Percentiles rank a stretch among this genome's conserved stretches.
phyloP scores from a whole-genome alignment of 2,113 vertebrate species.

The Brachyhypopomus gauderio region DNA sequence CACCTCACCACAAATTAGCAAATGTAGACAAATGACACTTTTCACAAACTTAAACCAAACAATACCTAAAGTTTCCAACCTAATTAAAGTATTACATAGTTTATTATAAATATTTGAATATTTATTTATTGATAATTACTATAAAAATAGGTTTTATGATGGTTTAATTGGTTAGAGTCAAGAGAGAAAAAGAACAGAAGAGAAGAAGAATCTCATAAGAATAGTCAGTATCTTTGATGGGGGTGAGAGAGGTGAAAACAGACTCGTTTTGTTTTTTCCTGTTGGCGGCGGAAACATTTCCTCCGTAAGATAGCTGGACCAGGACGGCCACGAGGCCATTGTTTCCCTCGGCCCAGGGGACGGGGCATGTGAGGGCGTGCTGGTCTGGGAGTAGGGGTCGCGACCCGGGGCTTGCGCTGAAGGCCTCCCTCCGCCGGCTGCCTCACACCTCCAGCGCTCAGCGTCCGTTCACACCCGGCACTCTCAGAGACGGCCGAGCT shows the following conservation, averaged over 20 bases:
- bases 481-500: neutral
- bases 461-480: constrained; percentile 22
- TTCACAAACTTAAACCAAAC: no score
- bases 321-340: constrained; percentile 16
- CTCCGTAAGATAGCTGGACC: neutral
- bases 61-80: no score
- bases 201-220: neutral
- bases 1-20: no score
- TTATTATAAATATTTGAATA: no score
- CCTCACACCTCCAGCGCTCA: constrained; percentile 8
- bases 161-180: no score
- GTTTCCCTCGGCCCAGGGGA: constrained; percentile 22
- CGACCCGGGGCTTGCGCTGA: constrained; percentile 24
- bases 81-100: no score
- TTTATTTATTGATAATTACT: no score
- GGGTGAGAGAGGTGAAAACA: constrained; percentile 49
- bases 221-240: neutral
- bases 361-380: constrained; percentile 6
- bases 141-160: no score
- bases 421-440: neutral
- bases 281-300: constrained; percentile 51
- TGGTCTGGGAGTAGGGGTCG: neutral
- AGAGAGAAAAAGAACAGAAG: neutral
- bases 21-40: no score
- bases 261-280: constrained; percentile 66